Percentiles rank a stretch among this genome's conserved stretches.
These are phyloP conservation scores for Lochmaea capreae DNA, from an alignment of 2,888 invertebrate species.

Conservation along the genomic window DNA sequence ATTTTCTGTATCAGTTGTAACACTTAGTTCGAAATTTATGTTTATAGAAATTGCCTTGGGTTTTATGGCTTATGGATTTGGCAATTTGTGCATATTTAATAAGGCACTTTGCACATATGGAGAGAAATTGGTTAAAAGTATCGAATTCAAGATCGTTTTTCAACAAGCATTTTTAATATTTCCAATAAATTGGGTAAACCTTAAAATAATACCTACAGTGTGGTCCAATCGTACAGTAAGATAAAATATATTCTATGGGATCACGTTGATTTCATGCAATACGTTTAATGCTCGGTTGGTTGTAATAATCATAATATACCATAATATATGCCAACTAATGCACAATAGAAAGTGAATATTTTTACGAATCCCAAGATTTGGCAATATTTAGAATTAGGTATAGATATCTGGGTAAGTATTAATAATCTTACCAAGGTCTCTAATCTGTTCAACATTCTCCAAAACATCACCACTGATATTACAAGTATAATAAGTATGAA, in stretches of 20 bases:
- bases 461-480: too few relatives aligned
- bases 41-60: slow-evolving; percentile 9
- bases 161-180: background rate
- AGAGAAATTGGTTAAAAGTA: background rate
- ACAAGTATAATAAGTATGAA: too few relatives aligned
- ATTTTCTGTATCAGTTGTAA: background rate
- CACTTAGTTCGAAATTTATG: slow-evolving; percentile 10
- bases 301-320: too few relatives aligned
- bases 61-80: slow-evolving; percentile 2
- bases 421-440: too few relatives aligned
- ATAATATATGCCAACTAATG: too few relatives aligned
- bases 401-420: too few relatives aligned
- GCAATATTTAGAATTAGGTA: too few relatives aligned
- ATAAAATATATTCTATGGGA: background rate
- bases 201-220: background rate
- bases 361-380: too few relatives aligned
- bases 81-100: slow-evolving; percentile 10
- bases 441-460: too few relatives aligned
- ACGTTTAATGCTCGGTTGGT: too few relatives aligned
- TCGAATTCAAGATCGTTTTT: background rate
- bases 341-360: too few relatives aligned
- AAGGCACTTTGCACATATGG: background rate
- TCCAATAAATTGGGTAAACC: background rate
- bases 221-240: background rate
- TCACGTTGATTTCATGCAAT: too few relatives aligned